Evolutionary conservation across 2,888 invertebrate genomes (phyloP), one percentile per base, ranked within the genome.

Genomic region (Lymantria dispar): DNA sequence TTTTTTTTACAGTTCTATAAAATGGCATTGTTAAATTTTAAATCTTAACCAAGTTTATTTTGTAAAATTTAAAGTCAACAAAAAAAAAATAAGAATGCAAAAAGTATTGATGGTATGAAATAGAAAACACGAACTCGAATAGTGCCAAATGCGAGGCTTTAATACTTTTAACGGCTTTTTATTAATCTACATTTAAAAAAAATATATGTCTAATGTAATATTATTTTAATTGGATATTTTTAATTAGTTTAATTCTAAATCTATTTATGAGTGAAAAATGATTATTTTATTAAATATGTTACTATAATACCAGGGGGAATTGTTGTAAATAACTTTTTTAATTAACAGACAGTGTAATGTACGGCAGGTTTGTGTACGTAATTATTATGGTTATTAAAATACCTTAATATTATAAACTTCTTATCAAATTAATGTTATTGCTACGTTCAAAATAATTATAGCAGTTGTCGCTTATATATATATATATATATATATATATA

Each of bases 121-220:
- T 56, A 58, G 39, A 47, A 53, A 58, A 58, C 47, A 54, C 37
- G 53, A 55, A 58, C 54, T 58, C 44, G 47, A 54, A 58, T 48
- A 61, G 71, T 70, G 71, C 71, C 68, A 71, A 71, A 71, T 55
- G 51, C 42, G 44, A 64, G 62, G 68, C 60, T 68, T 64, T 69
- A 67, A 59, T 54, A 46, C 30, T 58, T 58, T 62, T 56, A 65
- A 56, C 62, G 56, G 62, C 60, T 54, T 64, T 47, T 59, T 56
- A 62, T 52, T 36, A 56, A 56, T 54, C 45, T 59, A 56, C 54
- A 47, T 58, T 48, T 57, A 61, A 56, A 48, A 48, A 48, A 47
- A 51, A 56, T 41, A 22, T 44, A 47, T 40, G 40, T 51, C n/a
- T 50, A 38, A 33, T 41, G 12, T 38, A 49, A 36, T 45, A 8